Conservation (phyloP, 2,113 vertebrate species). For the Salvator merianae region DNA sequence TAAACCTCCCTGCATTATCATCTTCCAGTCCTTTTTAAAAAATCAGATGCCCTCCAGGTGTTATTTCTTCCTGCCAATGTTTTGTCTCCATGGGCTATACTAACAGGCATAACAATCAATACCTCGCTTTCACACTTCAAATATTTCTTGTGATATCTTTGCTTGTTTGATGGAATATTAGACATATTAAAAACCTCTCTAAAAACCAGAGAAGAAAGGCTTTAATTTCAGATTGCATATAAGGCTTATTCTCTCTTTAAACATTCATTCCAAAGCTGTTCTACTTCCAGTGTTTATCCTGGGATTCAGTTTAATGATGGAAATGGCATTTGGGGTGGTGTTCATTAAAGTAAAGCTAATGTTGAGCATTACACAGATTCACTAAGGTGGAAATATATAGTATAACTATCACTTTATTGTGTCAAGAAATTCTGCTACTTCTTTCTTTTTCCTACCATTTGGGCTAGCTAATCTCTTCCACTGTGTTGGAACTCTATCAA, state of each 20-base stretch:
- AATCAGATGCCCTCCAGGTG: conserved; percentile 36
- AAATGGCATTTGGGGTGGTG: conserved; percentile 18
- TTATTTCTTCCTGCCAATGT: conserved; percentile 51
- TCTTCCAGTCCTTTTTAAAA: conserved; percentile 11
- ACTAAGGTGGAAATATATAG: neutral
- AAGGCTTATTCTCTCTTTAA: neutral
- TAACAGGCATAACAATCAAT: conserved; percentile 52
- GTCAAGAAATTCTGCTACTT: neutral
- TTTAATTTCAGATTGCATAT: conserved; percentile 19
- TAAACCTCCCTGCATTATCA: neutral
- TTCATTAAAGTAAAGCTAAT: conserved; percentile 7
- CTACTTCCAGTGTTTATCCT: neutral
- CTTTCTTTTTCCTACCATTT: neutral
- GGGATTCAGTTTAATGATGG: conserved; percentile 23
- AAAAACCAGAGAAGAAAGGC: conserved; percentile 17
- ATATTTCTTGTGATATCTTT: conserved; percentile 34
- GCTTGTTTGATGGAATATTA: conserved; percentile 42
- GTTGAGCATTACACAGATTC: conserved; percentile 10
- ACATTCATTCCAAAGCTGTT: neutral
- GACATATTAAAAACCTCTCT: conserved; percentile 39
- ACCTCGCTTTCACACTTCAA: conserved; percentile 28
- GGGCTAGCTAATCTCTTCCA: no score
- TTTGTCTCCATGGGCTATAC: conserved; percentile 50
- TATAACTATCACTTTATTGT: neutral
- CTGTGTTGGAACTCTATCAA: neutral